Base-by-base conservation (phyloP, 2,797 vertebrate genomes). In the Loris lydekkerianus region DNA sequence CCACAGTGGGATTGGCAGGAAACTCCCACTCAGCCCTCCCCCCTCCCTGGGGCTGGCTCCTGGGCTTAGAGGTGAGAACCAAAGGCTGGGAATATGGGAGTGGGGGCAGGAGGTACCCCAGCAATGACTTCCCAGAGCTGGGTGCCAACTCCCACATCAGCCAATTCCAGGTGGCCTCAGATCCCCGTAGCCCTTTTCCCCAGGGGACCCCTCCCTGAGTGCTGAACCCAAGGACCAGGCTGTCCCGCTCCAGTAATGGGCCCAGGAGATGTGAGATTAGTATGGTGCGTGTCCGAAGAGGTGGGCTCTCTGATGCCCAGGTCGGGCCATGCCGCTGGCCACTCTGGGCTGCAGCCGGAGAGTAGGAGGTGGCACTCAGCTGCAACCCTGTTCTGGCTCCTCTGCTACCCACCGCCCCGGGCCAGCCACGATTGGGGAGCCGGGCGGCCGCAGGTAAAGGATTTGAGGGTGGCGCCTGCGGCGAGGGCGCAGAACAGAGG, bases 401-500 rank as follows among this genome's bases (percentile, higher is more conserved):
- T 82, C 53, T 37, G 86, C 49, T 43, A 34, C 31, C 91, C 58
- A 5, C 61, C 75, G 69, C 56, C 73, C 2, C 1, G 15, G 34
- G 61, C 27, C 2, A 3, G 70, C 25, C n/a, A 15, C 70, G 11
- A 80, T 1, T 40, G 76, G 78, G 61, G 65, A 73, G 18, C 72
- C 43, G 1, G 10, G 77, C 49, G 37, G 84, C 40, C 34, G 60
- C 91, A 93, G 95, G 90, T 73, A 97, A 80, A 88, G 60, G 34
- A n/a, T 49, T 83, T 9, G 46, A 65, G 7, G 29, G 60, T 20
- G 25, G 81, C 13, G 60, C 86, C 1, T 56, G 87, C 11, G 37
- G 95, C 75, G 11, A 95, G 84, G 95, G 94, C 40, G 87, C 89
- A 53, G 96, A 94, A 61, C n/a, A 0, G 20, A 94, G 70, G 84